phyloP scores from a whole-genome alignment of 2,888 invertebrate genomes.

The Lasioglossum zephyrum region DNA sequence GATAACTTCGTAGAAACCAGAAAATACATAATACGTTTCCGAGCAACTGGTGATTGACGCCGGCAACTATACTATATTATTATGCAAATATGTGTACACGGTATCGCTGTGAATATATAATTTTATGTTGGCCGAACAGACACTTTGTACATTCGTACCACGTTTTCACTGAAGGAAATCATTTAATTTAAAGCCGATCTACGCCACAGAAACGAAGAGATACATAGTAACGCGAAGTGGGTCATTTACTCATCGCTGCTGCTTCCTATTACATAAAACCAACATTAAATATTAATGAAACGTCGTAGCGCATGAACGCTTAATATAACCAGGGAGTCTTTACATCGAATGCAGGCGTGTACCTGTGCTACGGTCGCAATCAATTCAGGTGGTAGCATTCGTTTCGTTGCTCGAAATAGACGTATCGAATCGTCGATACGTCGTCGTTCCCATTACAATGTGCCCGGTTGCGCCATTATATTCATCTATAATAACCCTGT shows the following conservation, averaged over 20 bases:
- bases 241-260: conserved; percentile 1
- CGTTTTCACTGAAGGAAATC: background rate
- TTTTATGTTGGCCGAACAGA: background rate
- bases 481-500: background rate
- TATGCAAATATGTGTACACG: background rate
- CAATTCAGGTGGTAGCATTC: background rate
- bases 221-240: conserved; percentile 3
- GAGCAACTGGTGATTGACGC: background rate
- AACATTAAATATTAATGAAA: conserved; percentile 13
- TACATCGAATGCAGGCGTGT: background rate
- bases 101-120: background rate
- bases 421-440: conserved; percentile 2
- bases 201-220: background rate
- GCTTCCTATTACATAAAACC: conserved; percentile 8
- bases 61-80: background rate
- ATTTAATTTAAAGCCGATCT: background rate
- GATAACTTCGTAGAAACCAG: background rate
- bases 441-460: background rate
- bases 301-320: conserved; percentile 2
- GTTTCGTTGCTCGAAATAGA: background rate
- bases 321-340: background rate
- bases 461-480: background rate
- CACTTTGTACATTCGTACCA: background rate
- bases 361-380: background rate
- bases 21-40: background rate